Evolutionary conservation across 2,888 invertebrate genomes (phyloP).

Genomic region (Hydriomena furcata): DNA sequence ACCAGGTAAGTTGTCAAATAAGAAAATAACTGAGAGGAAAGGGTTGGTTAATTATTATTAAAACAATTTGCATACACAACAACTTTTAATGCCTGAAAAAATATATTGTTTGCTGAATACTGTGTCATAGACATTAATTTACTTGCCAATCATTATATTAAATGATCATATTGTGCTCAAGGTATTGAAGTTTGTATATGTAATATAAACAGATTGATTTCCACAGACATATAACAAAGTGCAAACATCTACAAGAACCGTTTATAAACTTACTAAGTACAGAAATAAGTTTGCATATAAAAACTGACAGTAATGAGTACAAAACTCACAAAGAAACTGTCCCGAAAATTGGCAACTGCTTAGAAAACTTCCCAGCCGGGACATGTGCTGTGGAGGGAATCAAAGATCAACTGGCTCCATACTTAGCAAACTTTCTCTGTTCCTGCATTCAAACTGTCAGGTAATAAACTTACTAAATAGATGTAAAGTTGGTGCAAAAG

Average conservation of each 20-base stretch:
- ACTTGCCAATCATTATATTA: too few relatives aligned
- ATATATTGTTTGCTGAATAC: too few relatives aligned
- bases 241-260: conserved; percentile 43
- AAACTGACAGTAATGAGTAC: not conserved
- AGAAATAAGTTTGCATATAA: conserved; percentile 41
- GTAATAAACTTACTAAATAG: conserved; percentile 35
- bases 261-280: conserved; percentile 49
- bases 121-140: too few relatives aligned
- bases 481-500: too few relatives aligned
- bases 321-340: conserved; percentile 42
- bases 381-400: conserved; percentile 47
- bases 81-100: not conserved
- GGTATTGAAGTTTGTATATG: not conserved
- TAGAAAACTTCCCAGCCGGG: conserved; percentile 67
- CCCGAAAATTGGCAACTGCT: conserved; percentile 53
- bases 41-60: too few relatives aligned
- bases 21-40: too few relatives aligned
- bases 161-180: too few relatives aligned
- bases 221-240: conserved; percentile 62
- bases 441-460: conserved; percentile 50
- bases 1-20: conserved; percentile 63
- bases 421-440: conserved; percentile 47
- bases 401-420: conserved; percentile 45
- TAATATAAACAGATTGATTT: not conserved
- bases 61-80: too few relatives aligned